A percentile compares a stretch with the other conserved stretches of the same genome.
phyloP scores from a whole-genome alignment of 2,888 invertebrate genomes.

The Argyresthia goedartella region DNA sequence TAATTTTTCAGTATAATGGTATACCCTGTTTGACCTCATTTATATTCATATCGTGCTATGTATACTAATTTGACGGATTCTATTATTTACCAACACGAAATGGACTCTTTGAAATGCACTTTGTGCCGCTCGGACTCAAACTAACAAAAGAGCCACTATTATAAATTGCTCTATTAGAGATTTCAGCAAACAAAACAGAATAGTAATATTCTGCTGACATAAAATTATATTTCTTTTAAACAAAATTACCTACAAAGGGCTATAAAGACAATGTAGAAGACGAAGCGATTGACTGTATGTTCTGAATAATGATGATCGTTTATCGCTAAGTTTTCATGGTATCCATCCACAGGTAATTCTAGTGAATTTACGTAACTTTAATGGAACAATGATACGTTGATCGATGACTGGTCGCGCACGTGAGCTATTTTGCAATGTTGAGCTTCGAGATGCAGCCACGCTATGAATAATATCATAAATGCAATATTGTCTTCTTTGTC shows the following conservation, averaged over 20 bases:
- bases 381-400: constrained; percentile 34
- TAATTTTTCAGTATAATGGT: constrained; percentile 63
- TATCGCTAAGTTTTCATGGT: constrained; percentile 19
- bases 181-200: not conserved
- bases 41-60: constrained; percentile 62
- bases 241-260: too few species aligned
- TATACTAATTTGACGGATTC: constrained; percentile 62
- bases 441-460: not conserved
- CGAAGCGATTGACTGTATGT: constrained; percentile 13
- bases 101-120: constrained; percentile 45
- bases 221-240: too few species aligned
- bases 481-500: not conserved
- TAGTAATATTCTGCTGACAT: not conserved
- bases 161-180: not conserved
- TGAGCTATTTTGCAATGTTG: constrained; percentile 19
- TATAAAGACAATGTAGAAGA: too few species aligned
- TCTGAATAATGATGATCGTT: constrained; percentile 23
- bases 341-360: constrained; percentile 22
- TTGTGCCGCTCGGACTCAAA: constrained; percentile 31
- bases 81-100: constrained; percentile 54
- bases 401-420: constrained; percentile 22
- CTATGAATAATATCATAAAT: not conserved
- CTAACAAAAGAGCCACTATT: not conserved
- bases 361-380: constrained; percentile 28
- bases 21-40: constrained; percentile 67